Evolutionary conservation across 2,113 vertebrate genomes (phyloP).

Genomic region (Urocitellus parryii): DNA sequence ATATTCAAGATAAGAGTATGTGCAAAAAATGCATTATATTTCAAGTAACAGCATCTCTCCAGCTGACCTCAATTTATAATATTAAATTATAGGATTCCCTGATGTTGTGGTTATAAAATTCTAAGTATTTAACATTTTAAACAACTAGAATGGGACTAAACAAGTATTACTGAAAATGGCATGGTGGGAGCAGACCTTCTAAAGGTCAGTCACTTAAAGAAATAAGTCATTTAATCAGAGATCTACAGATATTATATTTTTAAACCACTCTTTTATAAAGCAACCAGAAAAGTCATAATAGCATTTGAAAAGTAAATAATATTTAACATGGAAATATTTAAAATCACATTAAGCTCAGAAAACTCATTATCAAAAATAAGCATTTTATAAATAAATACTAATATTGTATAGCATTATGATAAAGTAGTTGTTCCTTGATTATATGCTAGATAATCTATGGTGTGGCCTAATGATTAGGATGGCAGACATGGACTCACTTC

Average conservation of each 20-base stretch:
- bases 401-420: not conserved
- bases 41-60: not conserved
- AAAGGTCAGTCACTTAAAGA: slow-evolving; percentile 32
- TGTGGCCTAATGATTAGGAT: not conserved
- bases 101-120: slow-evolving; percentile 33
- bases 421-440: not conserved
- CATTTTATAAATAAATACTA: slow-evolving; percentile 42
- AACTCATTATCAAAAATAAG: not conserved
- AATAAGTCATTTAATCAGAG: slow-evolving; percentile 31
- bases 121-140: slow-evolving; percentile 57
- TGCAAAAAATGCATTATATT: slow-evolving; percentile 13
- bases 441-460: not conserved
- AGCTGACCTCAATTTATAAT: slow-evolving; percentile 41
- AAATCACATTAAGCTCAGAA: not conserved
- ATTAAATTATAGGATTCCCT: slow-evolving; percentile 6
- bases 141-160: slow-evolving; percentile 5
- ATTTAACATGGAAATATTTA: not conserved
- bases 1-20: slow-evolving; percentile 35
- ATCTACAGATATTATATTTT: not conserved
- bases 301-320: slow-evolving; percentile 32
- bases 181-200: not conserved
- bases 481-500: not conserved
- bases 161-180: slow-evolving; percentile 30
- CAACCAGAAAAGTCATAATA: not conserved
- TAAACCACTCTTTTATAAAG: slow-evolving; percentile 5